phyloP scores from a whole-genome alignment of 2,113 vertebrate genomes.

The Oreochromis spilurus region DNA sequence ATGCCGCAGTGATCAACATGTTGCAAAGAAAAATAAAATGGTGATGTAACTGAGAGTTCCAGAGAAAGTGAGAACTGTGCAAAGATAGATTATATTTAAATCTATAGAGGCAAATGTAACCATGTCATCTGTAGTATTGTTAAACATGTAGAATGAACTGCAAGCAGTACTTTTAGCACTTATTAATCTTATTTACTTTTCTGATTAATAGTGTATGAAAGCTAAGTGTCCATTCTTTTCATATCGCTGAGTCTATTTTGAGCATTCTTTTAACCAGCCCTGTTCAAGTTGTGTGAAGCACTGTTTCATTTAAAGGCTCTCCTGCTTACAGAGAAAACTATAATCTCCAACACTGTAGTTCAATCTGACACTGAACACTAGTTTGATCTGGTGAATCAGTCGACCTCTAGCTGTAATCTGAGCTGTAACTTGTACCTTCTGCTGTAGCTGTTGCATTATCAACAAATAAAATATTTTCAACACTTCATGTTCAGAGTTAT shows the following conservation, averaged over 20 bases:
- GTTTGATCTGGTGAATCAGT: conserved; percentile 1
- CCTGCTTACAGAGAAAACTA: neutral
- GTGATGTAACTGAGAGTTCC: neutral
- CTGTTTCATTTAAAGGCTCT: neutral
- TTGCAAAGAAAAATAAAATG: neutral
- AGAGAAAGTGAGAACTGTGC: neutral
- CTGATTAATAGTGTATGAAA: neutral
- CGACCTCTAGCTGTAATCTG: conserved; percentile 19
- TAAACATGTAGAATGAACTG: neutral
- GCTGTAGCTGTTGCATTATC: conserved; percentile 38
- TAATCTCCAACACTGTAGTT: neutral
- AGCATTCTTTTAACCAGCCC: neutral
- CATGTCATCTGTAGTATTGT: neutral
- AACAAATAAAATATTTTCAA: conserved; percentile 40
- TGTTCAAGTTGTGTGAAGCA: neutral
- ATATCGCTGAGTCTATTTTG: neutral
- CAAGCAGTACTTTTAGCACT: neutral
- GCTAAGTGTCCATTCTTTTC: neutral
- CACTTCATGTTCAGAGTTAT: neutral
- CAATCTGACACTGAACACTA: neutral
- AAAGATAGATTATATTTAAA: neutral
- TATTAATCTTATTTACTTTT: neutral
- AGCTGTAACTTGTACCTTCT: conserved; percentile 13
- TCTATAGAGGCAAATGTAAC: neutral
- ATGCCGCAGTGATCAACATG: neutral